Conservation (phyloP, 2,113 vertebrate genomes). For the Tragulus kanchil region DNA sequence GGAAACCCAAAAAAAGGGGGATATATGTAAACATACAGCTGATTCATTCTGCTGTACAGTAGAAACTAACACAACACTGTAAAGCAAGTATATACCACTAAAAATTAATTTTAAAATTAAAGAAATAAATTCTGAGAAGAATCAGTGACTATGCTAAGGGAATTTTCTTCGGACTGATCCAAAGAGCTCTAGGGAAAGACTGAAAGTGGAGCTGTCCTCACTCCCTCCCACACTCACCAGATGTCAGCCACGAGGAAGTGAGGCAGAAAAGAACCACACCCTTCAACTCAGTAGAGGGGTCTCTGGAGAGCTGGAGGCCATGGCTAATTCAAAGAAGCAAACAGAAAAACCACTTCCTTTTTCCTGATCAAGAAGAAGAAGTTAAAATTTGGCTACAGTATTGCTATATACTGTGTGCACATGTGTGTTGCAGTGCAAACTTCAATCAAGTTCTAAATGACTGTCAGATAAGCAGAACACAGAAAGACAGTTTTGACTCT, state of each 20-base stretch:
- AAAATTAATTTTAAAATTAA: background rate
- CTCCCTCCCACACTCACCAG: background rate
- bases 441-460: constrained; percentile 2
- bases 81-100: background rate
- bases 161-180: background rate
- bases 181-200: background rate
- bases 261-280: background rate
- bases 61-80: background rate
- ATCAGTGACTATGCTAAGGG: background rate
- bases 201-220: background rate
- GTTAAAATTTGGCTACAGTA: background rate
- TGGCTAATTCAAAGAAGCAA: background rate
- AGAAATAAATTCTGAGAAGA: background rate
- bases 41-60: too few species aligned
- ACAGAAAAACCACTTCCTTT: background rate
- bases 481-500: background rate
- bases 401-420: rapidly evolving
- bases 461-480: background rate
- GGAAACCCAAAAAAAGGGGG: too few species aligned
- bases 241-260: background rate
- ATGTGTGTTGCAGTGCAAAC: background rate
- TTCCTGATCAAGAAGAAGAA: constrained; percentile 20
- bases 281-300: background rate
- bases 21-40: too few species aligned
- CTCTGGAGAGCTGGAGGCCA: background rate